Conservation (phyloP, 2,888 invertebrate species). For the Serrognathus titanus region DNA sequence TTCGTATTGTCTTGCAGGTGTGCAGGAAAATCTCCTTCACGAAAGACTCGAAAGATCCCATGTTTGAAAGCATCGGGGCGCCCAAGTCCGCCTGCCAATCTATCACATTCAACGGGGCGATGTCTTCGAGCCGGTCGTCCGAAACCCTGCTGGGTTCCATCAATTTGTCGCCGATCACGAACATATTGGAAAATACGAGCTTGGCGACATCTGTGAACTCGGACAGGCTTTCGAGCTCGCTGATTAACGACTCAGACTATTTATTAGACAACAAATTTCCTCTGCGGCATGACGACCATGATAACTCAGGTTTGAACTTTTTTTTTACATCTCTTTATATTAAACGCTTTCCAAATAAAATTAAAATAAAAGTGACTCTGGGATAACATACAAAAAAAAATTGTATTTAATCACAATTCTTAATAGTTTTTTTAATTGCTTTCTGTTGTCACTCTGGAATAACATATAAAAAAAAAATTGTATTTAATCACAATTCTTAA, state of each 20-base stretch:
- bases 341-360: no score
- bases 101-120: slow-evolving; percentile 15
- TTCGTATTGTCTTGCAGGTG: slow-evolving; percentile 33
- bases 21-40: slow-evolving; percentile 44
- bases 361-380: no score
- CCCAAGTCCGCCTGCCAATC: slow-evolving; percentile 24
- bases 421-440: no score
- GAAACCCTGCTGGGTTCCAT: slow-evolving; percentile 11
- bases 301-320: background rate
- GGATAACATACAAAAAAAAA: no score
- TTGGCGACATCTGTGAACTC: slow-evolving; percentile 4
- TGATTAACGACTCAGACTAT: slow-evolving; percentile 6
- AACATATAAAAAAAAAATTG: no score
- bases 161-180: slow-evolving; percentile 10
- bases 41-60: slow-evolving; percentile 33
- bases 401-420: no score
- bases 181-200: background rate
- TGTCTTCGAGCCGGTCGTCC: slow-evolving; percentile 9
- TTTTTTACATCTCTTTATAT: background rate
- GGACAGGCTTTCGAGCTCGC: slow-evolving; percentile 10
- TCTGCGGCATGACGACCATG: background rate
- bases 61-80: slow-evolving; percentile 30
- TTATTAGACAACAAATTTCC: slow-evolving; percentile 8
- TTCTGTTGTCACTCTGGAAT: no score
- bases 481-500: no score